Evolutionary conservation across 2,113 vertebrate genomes (phyloP), one percentile per base, ranked within the genome.

Genomic region (Nesoenas mayeri): DNA sequence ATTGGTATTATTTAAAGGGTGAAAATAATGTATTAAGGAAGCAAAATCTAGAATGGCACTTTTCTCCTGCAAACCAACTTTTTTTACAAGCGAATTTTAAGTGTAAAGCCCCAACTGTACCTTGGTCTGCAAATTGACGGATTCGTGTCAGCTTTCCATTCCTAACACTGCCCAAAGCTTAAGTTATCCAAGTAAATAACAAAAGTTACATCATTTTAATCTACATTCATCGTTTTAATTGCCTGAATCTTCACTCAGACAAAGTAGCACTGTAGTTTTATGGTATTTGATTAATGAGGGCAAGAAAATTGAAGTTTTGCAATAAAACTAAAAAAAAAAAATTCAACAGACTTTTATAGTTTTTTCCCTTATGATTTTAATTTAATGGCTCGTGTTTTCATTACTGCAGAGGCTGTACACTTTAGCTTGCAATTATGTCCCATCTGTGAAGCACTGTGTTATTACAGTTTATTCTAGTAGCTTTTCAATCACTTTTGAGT

Each of bases 401-500:
- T 98, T 98, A 98, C 98, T 97, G 97, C 98, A 97, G 98, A 98
- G 98, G 98, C 98, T 98, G 98, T 97, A 98, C 97, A 98, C 98
- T 98, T 98, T 98, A 98, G 98, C 98, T 98, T 97, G 98, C 98
- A 98, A 98, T 98, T 98, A 98, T 97, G 98, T 97, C 98, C 98
- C 98, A 98, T 98, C 98, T 98, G 98, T 97, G 98, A 97, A 97
- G 98, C 98, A 97, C 98, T 98, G 98, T 98, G 98, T 98, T 98
- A 98, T 98, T 98, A 98, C 98, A 98, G 98, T 98, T 98, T 98
- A 98, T 98, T 98, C 98, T 98, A 97, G 98, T 97, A 98, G 98
- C 98, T 98, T 98, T 98, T 98, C 98, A 98, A 98, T 98, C 98
- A 98, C 98, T 98, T 98, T 97, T 98, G 98, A 98, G 98, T 98